Evolutionary conservation across 2,888 invertebrate species (phyloP).

Genomic region (Artemia sinica): DNA sequence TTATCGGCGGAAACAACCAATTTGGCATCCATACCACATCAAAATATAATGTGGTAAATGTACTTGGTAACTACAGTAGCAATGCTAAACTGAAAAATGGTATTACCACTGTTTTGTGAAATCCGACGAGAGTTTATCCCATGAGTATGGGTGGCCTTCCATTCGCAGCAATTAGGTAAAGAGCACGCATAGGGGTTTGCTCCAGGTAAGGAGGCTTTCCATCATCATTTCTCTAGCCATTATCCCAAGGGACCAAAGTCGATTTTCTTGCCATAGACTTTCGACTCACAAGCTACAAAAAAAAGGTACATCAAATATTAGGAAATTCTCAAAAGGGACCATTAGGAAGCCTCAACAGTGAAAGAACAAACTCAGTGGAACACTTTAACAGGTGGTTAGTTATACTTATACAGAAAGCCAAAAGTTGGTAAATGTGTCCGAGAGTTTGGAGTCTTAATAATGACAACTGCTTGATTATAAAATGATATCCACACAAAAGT

Average conservation of each 20-base stretch:
- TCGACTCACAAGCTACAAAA: conserved; percentile 50
- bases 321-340: no score
- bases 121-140: conserved; percentile 57
- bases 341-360: no score
- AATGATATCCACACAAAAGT: no score
- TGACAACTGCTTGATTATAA: no score
- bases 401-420: no score
- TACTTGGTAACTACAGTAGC: neutral
- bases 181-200: conserved; percentile 74
- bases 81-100: neutral
- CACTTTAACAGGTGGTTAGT: no score
- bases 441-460: no score
- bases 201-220: conserved; percentile 93
- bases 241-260: conserved; percentile 91
- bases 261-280: conserved; percentile 86
- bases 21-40: no score
- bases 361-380: no score
- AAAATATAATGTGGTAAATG: no score
- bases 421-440: no score
- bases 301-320: neutral
- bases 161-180: conserved; percentile 86
- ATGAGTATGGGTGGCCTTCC: conserved; percentile 78
- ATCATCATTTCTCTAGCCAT: conserved; percentile 94
- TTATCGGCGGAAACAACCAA: no score
- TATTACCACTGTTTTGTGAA: conserved; percentile 33